phyloP scores from a whole-genome alignment of 2,797 vertebrate species.

The Nannoperca australis region DNA sequence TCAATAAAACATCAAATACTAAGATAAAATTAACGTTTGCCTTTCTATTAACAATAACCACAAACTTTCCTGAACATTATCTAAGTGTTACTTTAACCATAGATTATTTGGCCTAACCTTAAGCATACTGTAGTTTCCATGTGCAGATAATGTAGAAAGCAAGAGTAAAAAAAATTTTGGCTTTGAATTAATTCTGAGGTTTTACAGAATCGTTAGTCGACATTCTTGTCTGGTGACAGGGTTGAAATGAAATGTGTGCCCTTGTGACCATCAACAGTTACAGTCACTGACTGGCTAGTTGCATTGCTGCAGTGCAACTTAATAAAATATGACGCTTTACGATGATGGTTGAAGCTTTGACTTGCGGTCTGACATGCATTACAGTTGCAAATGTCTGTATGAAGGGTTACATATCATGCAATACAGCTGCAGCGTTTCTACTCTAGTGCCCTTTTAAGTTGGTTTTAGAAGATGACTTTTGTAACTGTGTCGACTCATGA shows the following conservation, averaged over 20 bases:
- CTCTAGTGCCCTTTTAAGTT: slow-evolving; percentile 14
- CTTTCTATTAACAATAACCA: neutral
- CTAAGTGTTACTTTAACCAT: neutral
- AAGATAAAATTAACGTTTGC: neutral
- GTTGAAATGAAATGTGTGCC: neutral
- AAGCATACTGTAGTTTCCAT: neutral
- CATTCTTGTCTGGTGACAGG: neutral
- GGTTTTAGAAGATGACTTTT: slow-evolving; percentile 42
- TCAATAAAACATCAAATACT: neutral
- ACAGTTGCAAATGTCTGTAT: slow-evolving; percentile 4
- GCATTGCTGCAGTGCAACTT: slow-evolving; percentile 8
- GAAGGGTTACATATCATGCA: neutral
- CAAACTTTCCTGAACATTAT: no score
- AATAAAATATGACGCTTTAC: slow-evolving; percentile 13
- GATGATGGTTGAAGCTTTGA: slow-evolving; percentile 11
- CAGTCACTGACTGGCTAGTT: slow-evolving; percentile 1
- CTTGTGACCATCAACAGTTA: neutral
- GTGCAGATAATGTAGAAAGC: neutral
- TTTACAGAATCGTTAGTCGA: neutral
- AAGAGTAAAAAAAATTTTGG: neutral
- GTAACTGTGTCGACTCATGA: slow-evolving; percentile 40
- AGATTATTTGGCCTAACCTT: neutral
- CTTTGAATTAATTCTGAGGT: neutral
- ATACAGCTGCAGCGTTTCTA: slow-evolving; percentile 23
- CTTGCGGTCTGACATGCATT: neutral